phyloP scores from a whole-genome alignment of 2,888 invertebrate genomes.

The Pardosa pseudoannulata region DNA sequence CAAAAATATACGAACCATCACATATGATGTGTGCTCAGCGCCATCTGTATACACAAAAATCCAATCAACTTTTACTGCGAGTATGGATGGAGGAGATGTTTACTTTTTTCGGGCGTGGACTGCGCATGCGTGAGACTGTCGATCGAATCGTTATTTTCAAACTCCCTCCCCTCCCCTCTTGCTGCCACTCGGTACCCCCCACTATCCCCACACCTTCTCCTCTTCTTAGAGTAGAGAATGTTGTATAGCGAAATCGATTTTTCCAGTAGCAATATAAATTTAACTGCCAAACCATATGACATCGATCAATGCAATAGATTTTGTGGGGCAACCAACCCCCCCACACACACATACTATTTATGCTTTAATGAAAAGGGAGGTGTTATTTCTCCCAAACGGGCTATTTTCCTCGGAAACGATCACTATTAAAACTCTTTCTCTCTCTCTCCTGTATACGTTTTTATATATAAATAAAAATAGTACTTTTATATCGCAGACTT shows the following conservation, averaged over 20 bases:
- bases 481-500: too few relatives aligned
- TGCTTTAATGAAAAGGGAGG: too few relatives aligned
- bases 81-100: not conserved
- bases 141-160: conserved; percentile 8
- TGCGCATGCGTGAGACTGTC: not conserved
- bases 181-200: too few relatives aligned
- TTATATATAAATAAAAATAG: too few relatives aligned
- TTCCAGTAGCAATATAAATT: conserved; percentile 69
- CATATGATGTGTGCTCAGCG: not conserved
- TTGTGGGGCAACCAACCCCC: too few relatives aligned
- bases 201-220: not conserved
- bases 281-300: conserved; percentile 70
- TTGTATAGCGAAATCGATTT: conserved; percentile 49
- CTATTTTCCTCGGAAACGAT: too few relatives aligned
- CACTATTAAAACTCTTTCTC: too few relatives aligned
- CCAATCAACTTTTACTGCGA: conserved; percentile 8
- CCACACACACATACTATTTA: too few relatives aligned
- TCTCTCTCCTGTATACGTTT: too few relatives aligned
- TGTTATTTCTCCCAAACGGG: too few relatives aligned
- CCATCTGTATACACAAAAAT: conserved; percentile 2
- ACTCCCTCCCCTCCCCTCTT: not conserved
- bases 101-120: not conserved
- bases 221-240: not conserved
- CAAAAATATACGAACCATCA: not conserved
- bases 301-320: conserved; percentile 63